Evolutionary conservation across 2,113 vertebrate genomes (phyloP), one percentile per base, ranked within the genome.

Genomic region (Nycticryphes semicollaris): DNA sequence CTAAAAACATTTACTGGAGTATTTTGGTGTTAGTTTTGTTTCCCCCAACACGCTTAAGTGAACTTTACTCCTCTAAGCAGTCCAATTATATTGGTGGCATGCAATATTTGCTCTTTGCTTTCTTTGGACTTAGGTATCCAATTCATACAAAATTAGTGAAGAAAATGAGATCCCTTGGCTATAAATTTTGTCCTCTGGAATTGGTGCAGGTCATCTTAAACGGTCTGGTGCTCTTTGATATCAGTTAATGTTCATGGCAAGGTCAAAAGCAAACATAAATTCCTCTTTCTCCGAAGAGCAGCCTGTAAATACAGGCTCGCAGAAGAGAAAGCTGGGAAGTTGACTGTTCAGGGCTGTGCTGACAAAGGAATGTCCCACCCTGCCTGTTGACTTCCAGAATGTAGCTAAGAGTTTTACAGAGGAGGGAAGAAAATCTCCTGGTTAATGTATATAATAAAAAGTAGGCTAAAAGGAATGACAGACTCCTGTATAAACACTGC

Each of bases 221-320:
- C 1, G 20, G 57, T 69, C 89, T 59, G 45, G 67, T 87, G 57
- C 37, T 66, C 87, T 76, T 37, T 69, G 53, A n/a, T 92, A 91
- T 95, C 83, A 18, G 66, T 83, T 76, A 57, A 57, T 1, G 0
- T 82, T 82, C 53, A 57, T 10, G 72, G 91, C 84, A 87, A 87
- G 94, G 92, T 89, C 80, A 57, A 94, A 69, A 83, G 84, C 87
- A 87, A 96, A 96, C 54, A 96, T 19, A 47, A 89, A 78, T 59
- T 89, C 20, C 35, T 72, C 6, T 86, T 64, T 60, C 80, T 91
- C 69, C 48, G 77, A 87, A 81, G 56, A 85, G 50, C 77, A 68
- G 77, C 27, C 66, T 78, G 89, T 92, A 95, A 94, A 84, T 73
- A 78, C 9, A 41, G 78, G 24, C 80, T 94, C 5, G 1, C 15